Evolutionary conservation across 2,113 vertebrate genomes (phyloP).

Genomic region (Sclerurus mexicanus): DNA sequence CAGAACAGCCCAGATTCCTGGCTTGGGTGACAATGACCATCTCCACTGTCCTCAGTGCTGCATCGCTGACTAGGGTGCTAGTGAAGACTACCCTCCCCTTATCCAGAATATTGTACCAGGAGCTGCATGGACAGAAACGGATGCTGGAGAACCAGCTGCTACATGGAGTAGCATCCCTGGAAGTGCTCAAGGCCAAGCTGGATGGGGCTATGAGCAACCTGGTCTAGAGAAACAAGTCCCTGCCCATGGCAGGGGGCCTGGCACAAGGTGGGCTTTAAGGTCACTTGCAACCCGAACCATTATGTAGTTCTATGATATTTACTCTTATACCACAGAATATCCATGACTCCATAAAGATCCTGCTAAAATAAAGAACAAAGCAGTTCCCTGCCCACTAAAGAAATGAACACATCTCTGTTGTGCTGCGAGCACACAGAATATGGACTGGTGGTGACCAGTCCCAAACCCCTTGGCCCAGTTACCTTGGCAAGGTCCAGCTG

Average conservation of each 20-base stretch:
- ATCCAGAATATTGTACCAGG: background rate
- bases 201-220: background rate
- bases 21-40: background rate
- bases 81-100: background rate
- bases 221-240: background rate
- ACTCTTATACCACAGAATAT: background rate
- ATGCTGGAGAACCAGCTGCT: background rate
- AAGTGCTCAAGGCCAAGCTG: background rate
- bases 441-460: background rate
- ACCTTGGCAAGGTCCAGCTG: conserved; percentile 98
- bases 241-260: background rate
- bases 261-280: background rate
- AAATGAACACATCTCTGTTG: background rate
- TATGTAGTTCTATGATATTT: background rate
- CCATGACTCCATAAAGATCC: background rate
- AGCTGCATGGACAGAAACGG: background rate
- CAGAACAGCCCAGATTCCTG: background rate
- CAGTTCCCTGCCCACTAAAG: background rate
- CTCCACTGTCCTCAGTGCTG: background rate
- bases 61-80: background rate
- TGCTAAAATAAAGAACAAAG: background rate
- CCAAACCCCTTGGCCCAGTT: background rate
- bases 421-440: background rate
- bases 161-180: background rate
- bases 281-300: background rate